Percentiles rank a stretch among this genome's conserved stretches.
Evolutionary conservation across 2,888 invertebrate species (phyloP).

Genomic region (Melolontha melolontha): DNA sequence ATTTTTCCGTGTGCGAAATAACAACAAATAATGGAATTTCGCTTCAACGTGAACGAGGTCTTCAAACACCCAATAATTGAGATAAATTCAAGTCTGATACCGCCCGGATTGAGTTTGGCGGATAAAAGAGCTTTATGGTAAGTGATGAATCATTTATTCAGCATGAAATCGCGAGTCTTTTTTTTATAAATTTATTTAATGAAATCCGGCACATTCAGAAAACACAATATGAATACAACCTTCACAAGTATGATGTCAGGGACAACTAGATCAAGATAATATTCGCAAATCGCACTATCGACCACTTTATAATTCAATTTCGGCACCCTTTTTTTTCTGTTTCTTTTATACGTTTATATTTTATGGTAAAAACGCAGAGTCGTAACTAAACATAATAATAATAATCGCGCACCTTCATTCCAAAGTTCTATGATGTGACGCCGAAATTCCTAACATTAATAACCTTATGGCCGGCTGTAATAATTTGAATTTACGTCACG

Average conservation of each 20-base stretch:
- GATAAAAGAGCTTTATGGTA: conserved; percentile 68
- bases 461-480: conserved; percentile 5
- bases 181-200: neutral
- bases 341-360: neutral
- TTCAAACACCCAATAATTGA: conserved; percentile 68
- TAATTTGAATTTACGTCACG: conserved; percentile 25
- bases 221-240: conserved; percentile 21
- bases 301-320: neutral
- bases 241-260: conserved; percentile 41
- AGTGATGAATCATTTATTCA: conserved; percentile 50
- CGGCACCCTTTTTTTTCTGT: neutral
- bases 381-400: too few species aligned
- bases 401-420: conserved; percentile 8
- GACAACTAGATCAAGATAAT: conserved; percentile 32
- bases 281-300: neutral
- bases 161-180: conserved; percentile 13
- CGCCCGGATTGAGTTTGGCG: conserved; percentile 68
- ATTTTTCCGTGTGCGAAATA: too few species aligned
- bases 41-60: conserved; percentile 68
- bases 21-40: conserved; percentile 66
- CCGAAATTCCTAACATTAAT: conserved; percentile 14
- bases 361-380: too few species aligned
- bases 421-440: neutral
- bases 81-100: conserved; percentile 67
- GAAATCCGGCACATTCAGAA: neutral